Conservation (phyloP, 2,797 vertebrate genomes). For the Acipenser oxyrinchus region DNA sequence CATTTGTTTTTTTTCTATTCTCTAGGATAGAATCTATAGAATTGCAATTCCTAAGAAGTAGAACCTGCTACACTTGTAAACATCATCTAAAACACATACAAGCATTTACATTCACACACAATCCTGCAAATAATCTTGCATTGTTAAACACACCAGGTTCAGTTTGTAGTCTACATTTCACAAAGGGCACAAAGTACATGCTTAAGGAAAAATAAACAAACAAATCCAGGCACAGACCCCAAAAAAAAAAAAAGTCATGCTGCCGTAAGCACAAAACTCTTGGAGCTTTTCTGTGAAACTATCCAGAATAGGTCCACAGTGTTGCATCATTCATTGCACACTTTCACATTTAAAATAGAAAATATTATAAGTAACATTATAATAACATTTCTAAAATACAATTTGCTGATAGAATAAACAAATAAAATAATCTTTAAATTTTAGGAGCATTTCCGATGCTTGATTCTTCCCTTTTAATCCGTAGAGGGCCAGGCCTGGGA, state of each 20-base stretch:
- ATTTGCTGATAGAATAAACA: constrained; percentile 23
- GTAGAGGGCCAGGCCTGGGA: constrained; percentile 48
- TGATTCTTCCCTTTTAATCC: constrained; percentile 44
- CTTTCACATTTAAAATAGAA: constrained; percentile 21
- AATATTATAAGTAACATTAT: constrained; percentile 3
- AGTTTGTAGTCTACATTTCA: no score
- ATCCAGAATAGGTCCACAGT: constrained; percentile 8
- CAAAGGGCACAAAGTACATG: no score
- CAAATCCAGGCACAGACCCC: not conserved
- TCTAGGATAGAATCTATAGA: no score
- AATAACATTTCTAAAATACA: not conserved
- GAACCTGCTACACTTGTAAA: no score
- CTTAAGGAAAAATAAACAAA: not conserved
- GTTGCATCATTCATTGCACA: constrained; percentile 34
- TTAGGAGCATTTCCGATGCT: constrained; percentile 32
- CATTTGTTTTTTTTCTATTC: no score
- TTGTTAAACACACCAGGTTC: no score
- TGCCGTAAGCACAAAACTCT: constrained; percentile 1
- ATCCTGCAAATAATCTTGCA: no score
- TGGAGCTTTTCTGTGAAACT: not conserved
- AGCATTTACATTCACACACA: no score
- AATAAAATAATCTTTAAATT: constrained; percentile 20
- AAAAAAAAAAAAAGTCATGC: constrained; percentile 10
- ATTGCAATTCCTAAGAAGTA: constrained; percentile 17
- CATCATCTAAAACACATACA: no score